Evolutionary conservation across 2,888 invertebrate genomes (phyloP).

Genomic region (Eugnorisma glareosa): DNA sequence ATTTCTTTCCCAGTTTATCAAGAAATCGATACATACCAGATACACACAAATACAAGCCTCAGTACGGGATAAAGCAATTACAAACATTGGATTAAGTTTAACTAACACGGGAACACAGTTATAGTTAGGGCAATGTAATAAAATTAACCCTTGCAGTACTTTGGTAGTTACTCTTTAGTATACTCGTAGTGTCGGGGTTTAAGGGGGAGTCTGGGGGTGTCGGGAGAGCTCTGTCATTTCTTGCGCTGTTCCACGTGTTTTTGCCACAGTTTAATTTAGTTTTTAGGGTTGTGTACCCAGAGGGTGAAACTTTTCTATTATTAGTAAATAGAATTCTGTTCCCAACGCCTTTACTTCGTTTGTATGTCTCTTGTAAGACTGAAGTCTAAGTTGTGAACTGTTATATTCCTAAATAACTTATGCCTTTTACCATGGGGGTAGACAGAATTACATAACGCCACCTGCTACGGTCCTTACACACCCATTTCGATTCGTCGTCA

Average conservation of each 20-base stretch:
- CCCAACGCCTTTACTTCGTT: not conserved
- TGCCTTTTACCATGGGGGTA: not conserved
- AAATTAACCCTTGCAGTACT: slow-evolving; percentile 66
- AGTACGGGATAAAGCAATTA: slow-evolving; percentile 63
- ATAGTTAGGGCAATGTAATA: slow-evolving; percentile 63
- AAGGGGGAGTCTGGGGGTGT: not conserved
- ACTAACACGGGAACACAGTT: slow-evolving; percentile 62
- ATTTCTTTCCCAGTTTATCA: slow-evolving; percentile 1
- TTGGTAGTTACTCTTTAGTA: slow-evolving; percentile 32
- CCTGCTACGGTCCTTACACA: not conserved
- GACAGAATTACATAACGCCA: not conserved
- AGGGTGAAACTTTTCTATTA: not conserved
- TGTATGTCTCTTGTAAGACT: not conserved
- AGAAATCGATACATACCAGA: slow-evolving; percentile 40
- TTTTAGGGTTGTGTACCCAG: not conserved
- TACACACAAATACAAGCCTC: slow-evolving; percentile 37
- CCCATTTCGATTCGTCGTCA: not conserved
- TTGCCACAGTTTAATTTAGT: slow-evolving; percentile 13
- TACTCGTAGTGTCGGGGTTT: slow-evolving; percentile 1
- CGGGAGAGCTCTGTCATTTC: slow-evolving; percentile 38
- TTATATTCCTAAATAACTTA: not conserved
- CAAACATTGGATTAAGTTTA: slow-evolving; percentile 65
- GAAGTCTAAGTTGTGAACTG: not conserved
- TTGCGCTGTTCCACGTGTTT: slow-evolving; percentile 29
- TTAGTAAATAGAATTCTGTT: not conserved